Evolutionary conservation across 2,113 vertebrate genomes (phyloP), one percentile per base, ranked within the genome.

Genomic region (Progne subis): DNA sequence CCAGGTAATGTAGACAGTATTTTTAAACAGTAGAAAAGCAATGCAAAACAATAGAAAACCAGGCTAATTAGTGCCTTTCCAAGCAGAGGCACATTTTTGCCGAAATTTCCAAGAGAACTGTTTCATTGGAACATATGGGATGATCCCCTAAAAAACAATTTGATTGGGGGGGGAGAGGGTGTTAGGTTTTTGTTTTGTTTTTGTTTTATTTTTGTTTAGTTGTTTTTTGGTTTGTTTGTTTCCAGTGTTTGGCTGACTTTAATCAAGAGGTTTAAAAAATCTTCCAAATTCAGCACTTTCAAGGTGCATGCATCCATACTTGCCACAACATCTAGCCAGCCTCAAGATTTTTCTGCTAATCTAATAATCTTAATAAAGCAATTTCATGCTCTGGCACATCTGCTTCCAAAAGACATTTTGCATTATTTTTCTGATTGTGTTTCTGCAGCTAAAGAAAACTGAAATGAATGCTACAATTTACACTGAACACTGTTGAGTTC

Each of bases 331-430:
- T 61, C 52, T 29, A 89, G 53, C 19, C 44, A 87, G n/a, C 41
- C 34, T 68, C 26, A 20, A 63, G 47, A 64, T 53, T 64, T 82
- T 95, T 67, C 77, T 78, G n/a, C 37, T 91, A 84, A 87, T 76
- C 67, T 89, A 79, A 68, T 89, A 92, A 82, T 89, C n/a, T 61
- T 91, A 84, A 86, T 4, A 14, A 74, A 80, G 65, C 31, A 85
- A 89, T 91, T 91, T 87, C 87, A 90, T 69, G 74, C 81, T 89
- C 29, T 75, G 90, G 47, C 28, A 94, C 61, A 81, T 87, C 89
- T 91, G 74, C 81, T 84, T 95, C 57, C 46, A 76, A 53, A 92
- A 94, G 31, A 79, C 20, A 63, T 60, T 89, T 86, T 81, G 47
- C 56, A 55, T 16, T 55, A 61, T 94, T 95, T 86, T 92, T 84